Conservation (phyloP, 2,113 vertebrate species). For the Hystrix cristata region DNA sequence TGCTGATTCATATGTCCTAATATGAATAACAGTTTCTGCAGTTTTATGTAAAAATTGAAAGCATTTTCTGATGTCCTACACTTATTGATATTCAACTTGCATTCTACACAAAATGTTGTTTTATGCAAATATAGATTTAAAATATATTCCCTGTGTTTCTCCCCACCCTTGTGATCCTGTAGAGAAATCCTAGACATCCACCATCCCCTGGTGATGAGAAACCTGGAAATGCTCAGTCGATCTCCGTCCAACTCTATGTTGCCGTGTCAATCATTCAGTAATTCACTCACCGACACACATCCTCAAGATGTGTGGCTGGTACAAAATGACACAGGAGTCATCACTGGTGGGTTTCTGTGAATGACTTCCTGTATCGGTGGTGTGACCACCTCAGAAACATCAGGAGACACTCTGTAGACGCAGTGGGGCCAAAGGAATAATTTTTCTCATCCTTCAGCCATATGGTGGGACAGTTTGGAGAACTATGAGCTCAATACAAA, state of each 20-base stretch:
- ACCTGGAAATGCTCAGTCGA: background rate
- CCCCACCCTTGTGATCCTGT: background rate
- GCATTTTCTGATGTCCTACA: background rate
- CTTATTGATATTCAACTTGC: background rate
- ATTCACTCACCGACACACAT: background rate
- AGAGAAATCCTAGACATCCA: background rate
- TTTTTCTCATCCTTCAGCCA: background rate
- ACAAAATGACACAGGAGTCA: background rate
- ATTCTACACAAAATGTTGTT: background rate
- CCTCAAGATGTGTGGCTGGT: background rate
- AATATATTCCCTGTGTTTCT: background rate
- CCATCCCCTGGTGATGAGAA: background rate
- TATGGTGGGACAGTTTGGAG: background rate
- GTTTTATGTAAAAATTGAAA: background rate
- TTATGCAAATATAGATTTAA: conserved; percentile 39
- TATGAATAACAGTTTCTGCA: background rate
- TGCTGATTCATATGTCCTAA: background rate
- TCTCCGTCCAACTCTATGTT: background rate
- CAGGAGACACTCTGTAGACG: background rate
- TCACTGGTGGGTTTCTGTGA: background rate
- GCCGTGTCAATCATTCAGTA: background rate
- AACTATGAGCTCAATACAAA: background rate
- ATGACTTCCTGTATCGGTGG: background rate
- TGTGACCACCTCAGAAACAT: background rate
- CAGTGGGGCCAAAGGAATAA: background rate